Evolutionary conservation across 1,140 invertebrate genomes (phyloP), one percentile per base, ranked within the genome.

Genomic region (Galleria mellonella): DNA sequence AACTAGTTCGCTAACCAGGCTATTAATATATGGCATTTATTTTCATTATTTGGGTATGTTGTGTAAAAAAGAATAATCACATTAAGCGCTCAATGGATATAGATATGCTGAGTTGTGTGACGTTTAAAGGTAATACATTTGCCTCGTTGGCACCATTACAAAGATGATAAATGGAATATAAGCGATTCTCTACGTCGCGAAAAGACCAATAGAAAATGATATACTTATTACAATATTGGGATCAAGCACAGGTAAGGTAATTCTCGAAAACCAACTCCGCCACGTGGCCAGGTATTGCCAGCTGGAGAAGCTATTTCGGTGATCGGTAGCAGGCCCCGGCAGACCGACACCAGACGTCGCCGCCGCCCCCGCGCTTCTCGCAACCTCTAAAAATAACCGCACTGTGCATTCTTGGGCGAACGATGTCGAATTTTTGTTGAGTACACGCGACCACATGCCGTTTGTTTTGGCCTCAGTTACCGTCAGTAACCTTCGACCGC

Each of bases 381-480:
- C 56, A 43, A 64, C 58, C 55, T 67, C 81, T 84, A 84, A 73
- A 79, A 77, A 79, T 85, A 85, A 58, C 70, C 69, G 66, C 67
- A 77, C 76, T 76, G 78, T 84, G 78, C 81, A 84, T 84, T 84
- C 81, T 84, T 84, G 74, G 70, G 81, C 78, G 74, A 84, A 81
- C 81, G 78, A 75, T 79, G 78, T 81, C 71, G 78, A 83, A 84
- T 84, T 84, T 84, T 84, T 84, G 74, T 84, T 69, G 76, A 83
- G 81, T 83, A 84, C 76, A 62, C 71, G 68, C 77, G 74, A 72
- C 68, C 74, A 72, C 73, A 81, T 77, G 75, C 71, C 69, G 72
- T 73, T 81, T 84, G 81, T 81, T 84, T 83, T 81, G 76, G 72
- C 74, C 68, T 62, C 54, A 63, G 38, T 61, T 55, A 53, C 41